Evolutionary conservation across 2,888 invertebrate species (phyloP), one percentile per base, ranked within the genome.

Genomic region (Alloplasta piceator): DNA sequence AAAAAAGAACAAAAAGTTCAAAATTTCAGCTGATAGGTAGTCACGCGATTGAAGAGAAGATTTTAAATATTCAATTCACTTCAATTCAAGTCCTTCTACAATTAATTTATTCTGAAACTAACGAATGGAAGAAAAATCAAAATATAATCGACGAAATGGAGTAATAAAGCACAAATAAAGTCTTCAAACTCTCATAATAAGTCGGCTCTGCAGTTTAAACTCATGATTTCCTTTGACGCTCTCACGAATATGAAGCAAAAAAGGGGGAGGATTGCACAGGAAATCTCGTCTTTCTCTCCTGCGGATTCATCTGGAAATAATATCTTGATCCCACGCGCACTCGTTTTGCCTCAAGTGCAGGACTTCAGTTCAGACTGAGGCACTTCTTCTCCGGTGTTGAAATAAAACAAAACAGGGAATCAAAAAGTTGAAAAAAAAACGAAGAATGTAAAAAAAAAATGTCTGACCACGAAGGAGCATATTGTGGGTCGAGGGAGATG

Each of bases 291-390:
- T 39, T 36, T 41, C 43, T 56, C 48, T 66, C 46, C 63, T 48
- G 16, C 1, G 64, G 48, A 68, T 73, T 70, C 60, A 52, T 73
- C 77, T 64, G 80, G 39, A 80, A 80, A 77, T 80, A 80, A 80
- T 80, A 80, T 80, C 80, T 80, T 80, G 77, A 80, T 80, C 80
- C 64, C 77, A 46, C 68, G 64, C 41, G 43, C 39, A 46, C 52
- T 55, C 3, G 36, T 36, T 61, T 48, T 58, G 52, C 64, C 77
- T 68, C 50, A 52, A 63, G 68, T 63, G 76, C 75, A 60, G 26
- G 36, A 14, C 66, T 26, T 26, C 26, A 26, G 26, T 26, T 26
- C 26, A 26, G 26, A 26, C 26, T 26, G 26, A 26, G 26, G 26
- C 26, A 26, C 26, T 26, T 67, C 67, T 64, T 80, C 68, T 68